Conservation (phyloP, 2,888 invertebrate species). For the Podabrus alpinus region DNA sequence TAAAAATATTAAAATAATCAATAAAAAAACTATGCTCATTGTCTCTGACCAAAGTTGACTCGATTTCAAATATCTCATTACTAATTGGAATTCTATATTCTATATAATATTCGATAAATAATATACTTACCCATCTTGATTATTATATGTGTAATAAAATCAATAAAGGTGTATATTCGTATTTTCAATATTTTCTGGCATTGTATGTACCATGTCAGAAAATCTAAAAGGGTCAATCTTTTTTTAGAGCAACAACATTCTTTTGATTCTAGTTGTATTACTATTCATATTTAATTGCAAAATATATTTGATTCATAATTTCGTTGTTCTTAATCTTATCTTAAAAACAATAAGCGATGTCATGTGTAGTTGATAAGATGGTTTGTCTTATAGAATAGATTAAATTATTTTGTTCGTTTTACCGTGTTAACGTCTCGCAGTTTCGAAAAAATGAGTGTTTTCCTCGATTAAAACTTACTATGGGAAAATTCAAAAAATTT, state of each 20-base stretch:
- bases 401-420: not conserved
- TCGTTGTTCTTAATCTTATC: conserved; percentile 24
- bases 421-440: not conserved
- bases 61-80: not conserved
- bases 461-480: conserved; percentile 7
- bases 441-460: not conserved
- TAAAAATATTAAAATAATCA: not conserved
- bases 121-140: not conserved
- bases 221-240: not conserved
- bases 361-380: conserved; percentile 14
- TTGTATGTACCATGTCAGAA: not conserved
- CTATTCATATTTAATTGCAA: not conserved
- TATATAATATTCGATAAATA: not conserved
- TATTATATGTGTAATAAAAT: not conserved
- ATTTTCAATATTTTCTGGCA: not conserved
- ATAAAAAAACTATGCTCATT: not conserved
- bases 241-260: not conserved
- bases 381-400: not conserved
- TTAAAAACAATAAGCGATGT: conserved; percentile 18
- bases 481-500: conserved; percentile 42
- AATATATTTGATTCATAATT: not conserved
- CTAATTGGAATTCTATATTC: not conserved
- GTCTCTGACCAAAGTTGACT: not conserved
- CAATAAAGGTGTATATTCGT: not conserved
- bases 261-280: not conserved